Base-by-base conservation (phyloP, 2,888 invertebrate species). In the Baronia brevicornis region DNA sequence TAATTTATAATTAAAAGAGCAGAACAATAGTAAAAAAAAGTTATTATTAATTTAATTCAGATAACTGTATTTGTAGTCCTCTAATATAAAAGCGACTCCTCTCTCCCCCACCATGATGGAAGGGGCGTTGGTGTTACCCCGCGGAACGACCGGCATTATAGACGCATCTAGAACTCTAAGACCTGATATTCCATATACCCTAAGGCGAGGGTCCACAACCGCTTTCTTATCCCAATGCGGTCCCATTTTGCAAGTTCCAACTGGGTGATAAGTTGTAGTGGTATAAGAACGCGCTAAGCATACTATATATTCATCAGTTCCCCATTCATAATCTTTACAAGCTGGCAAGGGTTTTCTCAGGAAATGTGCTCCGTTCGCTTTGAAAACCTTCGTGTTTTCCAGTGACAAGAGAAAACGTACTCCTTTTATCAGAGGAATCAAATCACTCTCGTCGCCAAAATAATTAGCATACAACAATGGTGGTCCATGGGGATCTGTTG, bases 61-160 rank as follows among this genome's bases (percentile, higher is more conserved):
- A 10, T 29, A 12, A 13, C 28, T 19, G 3, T 10, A 7, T 6
- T 21, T 12, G 70, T 69, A 73, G 36, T 73, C 56, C 26, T 64
- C 58, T 3, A 69, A 48, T 9, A 77, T 36, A 0, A 69, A 39
- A 29, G 49, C 59, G 0, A 51, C 67, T 0, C 70, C 77, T 31
- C 52, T 39, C 6, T 49, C 49, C 0, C 39, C 49, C 12, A 49
- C 43, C 47, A 48, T 39, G 3, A 48, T 40, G 3, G 37, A 85
- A 0, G 94, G 91, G 0, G 91, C 94, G 51, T 93, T 93, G 0
- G 93, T 93, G 57, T 94, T 94, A 0, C 91, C 93, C 40, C 92
- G 90, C 0, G 90, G 79, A 13, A 94, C 88, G 0, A 69, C 74
- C 0, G 94, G 95, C 93, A 94, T 94, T 19, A 95, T 89, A 3